A percentile compares a stretch with the other conserved stretches of the same genome.
Evolutionary conservation across 2,113 vertebrate genomes (phyloP).

Genomic region (Sinocyclocheilus rhinocerous): DNA sequence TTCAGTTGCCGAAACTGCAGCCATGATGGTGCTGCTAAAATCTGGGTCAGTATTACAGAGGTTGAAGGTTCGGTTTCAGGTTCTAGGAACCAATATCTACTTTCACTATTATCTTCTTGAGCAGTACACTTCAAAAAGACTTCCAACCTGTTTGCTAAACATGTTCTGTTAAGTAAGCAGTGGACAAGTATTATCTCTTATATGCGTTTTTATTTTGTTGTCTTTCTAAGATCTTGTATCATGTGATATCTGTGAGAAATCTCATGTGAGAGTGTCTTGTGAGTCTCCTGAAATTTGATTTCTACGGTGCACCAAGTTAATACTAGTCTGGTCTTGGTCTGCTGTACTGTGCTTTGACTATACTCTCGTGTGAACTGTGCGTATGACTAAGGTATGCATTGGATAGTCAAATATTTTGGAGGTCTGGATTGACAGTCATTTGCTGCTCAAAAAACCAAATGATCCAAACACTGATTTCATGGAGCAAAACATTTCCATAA

Average conservation of each 20-base stretch:
- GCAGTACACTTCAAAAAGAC: not conserved
- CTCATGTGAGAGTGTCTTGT: not conserved
- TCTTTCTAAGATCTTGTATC: conserved; percentile 5
- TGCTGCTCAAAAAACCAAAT: conserved; percentile 11
- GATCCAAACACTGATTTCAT: conserved; percentile 25
- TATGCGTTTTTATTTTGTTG: not conserved
- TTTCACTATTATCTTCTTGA: not conserved
- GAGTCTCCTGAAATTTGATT: not conserved
- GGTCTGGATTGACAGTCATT: not conserved
- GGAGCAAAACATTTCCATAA: conserved; percentile 47
- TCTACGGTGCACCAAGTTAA: not conserved
- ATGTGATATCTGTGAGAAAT: not conserved
- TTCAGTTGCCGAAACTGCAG: not conserved
- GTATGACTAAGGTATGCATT: not conserved
- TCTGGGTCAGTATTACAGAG: not conserved
- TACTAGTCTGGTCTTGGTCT: not conserved
- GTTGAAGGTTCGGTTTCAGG: not conserved
- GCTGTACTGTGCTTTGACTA: not conserved
- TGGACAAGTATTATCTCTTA: not conserved
- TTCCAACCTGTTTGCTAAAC: not conserved
- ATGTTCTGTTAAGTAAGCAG: not conserved
- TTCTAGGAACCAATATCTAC: not conserved
- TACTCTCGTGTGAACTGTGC: not conserved
- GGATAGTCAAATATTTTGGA: conserved; percentile 16
- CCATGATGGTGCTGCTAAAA: not conserved